Percentiles rank a stretch among this genome's conserved stretches.
phyloP scores from a whole-genome alignment of 2,797 vertebrate species.

The Sorex maritimensis region DNA sequence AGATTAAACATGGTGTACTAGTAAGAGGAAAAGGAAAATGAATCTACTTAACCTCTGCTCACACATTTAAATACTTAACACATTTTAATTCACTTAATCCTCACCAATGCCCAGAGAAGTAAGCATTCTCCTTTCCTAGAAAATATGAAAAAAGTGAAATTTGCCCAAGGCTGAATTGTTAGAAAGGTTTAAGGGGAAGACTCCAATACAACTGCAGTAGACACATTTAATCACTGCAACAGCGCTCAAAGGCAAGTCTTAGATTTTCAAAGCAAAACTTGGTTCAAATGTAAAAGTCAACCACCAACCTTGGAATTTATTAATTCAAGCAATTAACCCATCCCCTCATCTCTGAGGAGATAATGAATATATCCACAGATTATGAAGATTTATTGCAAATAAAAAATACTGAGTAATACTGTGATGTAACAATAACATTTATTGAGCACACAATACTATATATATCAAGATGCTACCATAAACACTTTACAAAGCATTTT shows the following conservation, averaged over 20 bases:
- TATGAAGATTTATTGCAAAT: neutral
- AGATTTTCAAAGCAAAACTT: neutral
- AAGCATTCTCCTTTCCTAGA: constrained; percentile 11
- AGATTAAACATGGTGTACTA: neutral
- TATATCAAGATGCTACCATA: neutral
- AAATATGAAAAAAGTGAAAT: no score
- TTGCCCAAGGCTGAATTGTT: neutral
- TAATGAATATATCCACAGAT: neutral
- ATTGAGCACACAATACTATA: neutral
- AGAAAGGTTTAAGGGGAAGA: neutral
- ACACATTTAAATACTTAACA: neutral
- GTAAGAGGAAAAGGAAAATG: neutral
- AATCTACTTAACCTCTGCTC: neutral
- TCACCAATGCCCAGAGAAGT: neutral
- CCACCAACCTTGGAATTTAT: neutral
- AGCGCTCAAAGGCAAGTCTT: constrained; percentile 35
- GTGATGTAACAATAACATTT: neutral
- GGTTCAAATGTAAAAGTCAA: constrained; percentile 10
- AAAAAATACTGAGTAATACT: neutral
- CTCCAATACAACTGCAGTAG: neutral
- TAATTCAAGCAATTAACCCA: neutral
- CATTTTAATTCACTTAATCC: constrained; percentile 16
- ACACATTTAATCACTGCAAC: neutral
- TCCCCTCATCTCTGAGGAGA: neutral
- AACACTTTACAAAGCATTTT: constrained; percentile 10